Evolutionary conservation across 1,140 invertebrate genomes (phyloP), one percentile per base, ranked within the genome.

Genomic region (Rhopalosiphum maidis): DNA sequence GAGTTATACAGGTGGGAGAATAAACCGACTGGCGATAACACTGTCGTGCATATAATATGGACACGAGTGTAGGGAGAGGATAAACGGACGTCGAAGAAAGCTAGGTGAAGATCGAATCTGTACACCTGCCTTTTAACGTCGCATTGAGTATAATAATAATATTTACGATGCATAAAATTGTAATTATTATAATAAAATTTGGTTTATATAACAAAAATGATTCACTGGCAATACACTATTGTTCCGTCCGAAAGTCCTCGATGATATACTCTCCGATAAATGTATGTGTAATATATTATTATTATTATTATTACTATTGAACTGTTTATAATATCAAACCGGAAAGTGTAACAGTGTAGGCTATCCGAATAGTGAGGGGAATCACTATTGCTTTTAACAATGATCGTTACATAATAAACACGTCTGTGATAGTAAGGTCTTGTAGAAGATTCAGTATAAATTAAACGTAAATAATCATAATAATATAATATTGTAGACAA

Each of bases 291-390:
- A 22, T 48, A 87, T n/a, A n/a, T 87, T 87, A 85, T 85, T 85
- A n/a, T 87, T 87, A 85, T 85, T 85, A 86, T 46, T 86, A 48
- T 87, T 86, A 87, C n/a, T 87, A 48, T 51, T 51, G 85, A 46
- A 46, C 37, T 18, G 23, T 86, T 43, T 46, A 86, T 41, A 89
- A 54, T 55, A 90, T 35, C 37, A 25, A 77, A 91, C 90, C 55
- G 41, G 90, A 91, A 91, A 91, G 90, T 91, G 90, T 77, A 91
- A 91, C 90, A 77, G 54, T 68, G 90, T 68, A 77, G 55, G 90
- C 86, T 18, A 87, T 22, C 43, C 30, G n/a, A 91, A 46, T 22
- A n/a, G 90, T 30, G 54, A 43, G 37, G 55, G 60, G 30, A 68
- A 60, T 41, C 43, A 18, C n/a, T 87, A 11, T 87, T 87, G 43